Evolutionary conservation across 2,113 vertebrate genomes (phyloP).

Genomic region (Macrotus californicus): DNA sequence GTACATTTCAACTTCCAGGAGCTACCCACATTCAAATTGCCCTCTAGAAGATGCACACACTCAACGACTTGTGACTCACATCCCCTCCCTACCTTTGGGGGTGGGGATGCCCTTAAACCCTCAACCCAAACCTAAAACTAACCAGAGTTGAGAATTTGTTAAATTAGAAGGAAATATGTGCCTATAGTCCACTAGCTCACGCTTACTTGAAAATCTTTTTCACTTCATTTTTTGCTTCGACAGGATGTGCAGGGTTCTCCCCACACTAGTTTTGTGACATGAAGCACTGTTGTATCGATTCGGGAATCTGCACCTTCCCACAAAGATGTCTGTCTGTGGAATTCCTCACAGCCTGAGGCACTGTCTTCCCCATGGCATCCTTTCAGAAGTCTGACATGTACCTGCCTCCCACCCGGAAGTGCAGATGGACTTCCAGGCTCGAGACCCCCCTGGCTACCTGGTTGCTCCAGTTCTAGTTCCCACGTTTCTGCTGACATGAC

Average conservation of each 20-base stretch:
- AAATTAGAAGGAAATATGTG: background rate
- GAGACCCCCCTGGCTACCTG: background rate
- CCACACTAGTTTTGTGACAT: background rate
- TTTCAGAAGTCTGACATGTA: background rate
- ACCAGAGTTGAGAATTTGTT: background rate
- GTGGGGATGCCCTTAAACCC: background rate
- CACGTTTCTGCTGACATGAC: background rate
- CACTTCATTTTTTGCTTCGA: background rate
- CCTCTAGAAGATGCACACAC: background rate
- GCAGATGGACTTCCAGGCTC: background rate
- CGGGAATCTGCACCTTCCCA: background rate
- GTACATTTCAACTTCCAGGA: background rate
- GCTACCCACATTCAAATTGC: background rate
- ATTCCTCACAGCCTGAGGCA: background rate
- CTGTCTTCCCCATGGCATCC: fast-evolving
- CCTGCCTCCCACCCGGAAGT: background rate
- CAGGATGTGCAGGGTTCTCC: background rate
- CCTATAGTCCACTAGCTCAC: background rate
- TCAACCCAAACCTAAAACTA: background rate
- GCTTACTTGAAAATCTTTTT: background rate
- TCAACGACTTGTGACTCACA: background rate
- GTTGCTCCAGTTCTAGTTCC: background rate
- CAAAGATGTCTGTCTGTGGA: background rate
- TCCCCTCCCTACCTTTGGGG: background rate
- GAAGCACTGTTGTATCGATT: background rate